Conservation (phyloP, 2,888 invertebrate genomes). For the Hedychridium roseum region DNA sequence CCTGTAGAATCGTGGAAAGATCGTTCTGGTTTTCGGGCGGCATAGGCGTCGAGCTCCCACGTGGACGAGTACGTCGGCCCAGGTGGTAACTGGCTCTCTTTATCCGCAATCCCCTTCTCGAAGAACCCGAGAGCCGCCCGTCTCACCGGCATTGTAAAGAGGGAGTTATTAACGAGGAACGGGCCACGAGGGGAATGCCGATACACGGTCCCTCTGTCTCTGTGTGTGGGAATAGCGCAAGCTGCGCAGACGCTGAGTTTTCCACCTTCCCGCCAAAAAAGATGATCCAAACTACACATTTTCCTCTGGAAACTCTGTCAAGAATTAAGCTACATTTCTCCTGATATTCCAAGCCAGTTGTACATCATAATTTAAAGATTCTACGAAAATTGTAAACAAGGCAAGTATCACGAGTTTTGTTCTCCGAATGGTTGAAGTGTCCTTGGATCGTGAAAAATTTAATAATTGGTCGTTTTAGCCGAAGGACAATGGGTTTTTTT, state of each 20-base stretch:
- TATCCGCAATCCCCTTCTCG: slow-evolving; percentile 27
- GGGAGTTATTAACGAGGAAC: slow-evolving; percentile 40
- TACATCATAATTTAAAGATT: no score
- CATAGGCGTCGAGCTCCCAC: slow-evolving; percentile 51
- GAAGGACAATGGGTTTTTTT: slow-evolving; percentile 37
- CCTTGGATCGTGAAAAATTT: no score
- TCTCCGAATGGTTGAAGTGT: no score
- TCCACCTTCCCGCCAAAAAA: slow-evolving; percentile 38
- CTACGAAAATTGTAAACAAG: no score
- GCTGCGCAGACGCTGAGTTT: slow-evolving; percentile 46
- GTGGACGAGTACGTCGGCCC: slow-evolving; percentile 46
- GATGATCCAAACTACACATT: no score
- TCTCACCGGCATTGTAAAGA: slow-evolving; percentile 23
- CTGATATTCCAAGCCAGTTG: no score
- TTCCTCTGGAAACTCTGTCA: no score
- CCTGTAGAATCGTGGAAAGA: no score
- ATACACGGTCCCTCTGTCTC: slow-evolving; percentile 17
- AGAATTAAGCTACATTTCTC: no score
- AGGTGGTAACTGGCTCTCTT: slow-evolving; percentile 49
- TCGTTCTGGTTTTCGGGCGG: slow-evolving; percentile 31
- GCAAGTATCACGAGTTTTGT: no score
- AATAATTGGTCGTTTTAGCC: no score
- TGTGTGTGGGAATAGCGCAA: slow-evolving; percentile 52
- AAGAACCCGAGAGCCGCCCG: slow-evolving; percentile 33
- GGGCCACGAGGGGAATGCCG: slow-evolving; percentile 24